A percentile compares a stretch with the other conserved stretches of the same genome.
These are phyloP conservation scores for Saimiri boliviensis DNA, from an alignment of 2,113 vertebrate species.

Conservation along the genomic window DNA sequence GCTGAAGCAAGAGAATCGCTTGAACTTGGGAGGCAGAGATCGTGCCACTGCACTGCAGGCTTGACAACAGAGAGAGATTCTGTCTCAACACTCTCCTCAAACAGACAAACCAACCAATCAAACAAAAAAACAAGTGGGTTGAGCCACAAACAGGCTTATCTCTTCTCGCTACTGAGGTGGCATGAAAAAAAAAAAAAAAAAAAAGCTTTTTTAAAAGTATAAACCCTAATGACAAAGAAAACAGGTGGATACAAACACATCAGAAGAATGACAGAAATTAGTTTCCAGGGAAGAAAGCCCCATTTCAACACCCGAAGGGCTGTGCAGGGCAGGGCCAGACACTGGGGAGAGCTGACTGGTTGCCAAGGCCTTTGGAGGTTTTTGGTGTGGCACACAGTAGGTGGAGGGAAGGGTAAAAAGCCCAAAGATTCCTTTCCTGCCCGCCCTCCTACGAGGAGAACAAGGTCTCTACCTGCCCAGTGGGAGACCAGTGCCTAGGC, in stretches of 20 bases:
- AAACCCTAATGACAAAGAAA: background rate
- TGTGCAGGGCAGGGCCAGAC: accelerated
- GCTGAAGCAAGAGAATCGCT: too few relatives aligned
- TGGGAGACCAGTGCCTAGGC: background rate
- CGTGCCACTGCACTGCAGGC: too few relatives aligned
- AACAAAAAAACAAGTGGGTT: background rate
- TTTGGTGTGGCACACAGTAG: accelerated
- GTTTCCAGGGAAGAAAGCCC: background rate
- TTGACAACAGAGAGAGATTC: too few relatives aligned
- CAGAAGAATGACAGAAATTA: background rate
- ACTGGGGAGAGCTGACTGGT: accelerated
- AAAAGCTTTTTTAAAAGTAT: background rate
- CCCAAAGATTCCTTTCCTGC: background rate
- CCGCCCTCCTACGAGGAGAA: background rate
- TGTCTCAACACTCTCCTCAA: too few relatives aligned
- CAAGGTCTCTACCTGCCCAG: background rate
- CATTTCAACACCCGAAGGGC: accelerated
- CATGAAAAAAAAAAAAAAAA: background rate
- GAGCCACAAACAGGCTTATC: background rate
- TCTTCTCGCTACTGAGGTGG: background rate
- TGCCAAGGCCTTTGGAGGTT: too few relatives aligned
- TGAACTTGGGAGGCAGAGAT: too few relatives aligned
- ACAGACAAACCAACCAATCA: too few relatives aligned
- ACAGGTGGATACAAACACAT: background rate
- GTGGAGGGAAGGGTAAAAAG: background rate